These are phyloP conservation scores for Drosophila truncata DNA, from an alignment of 1,140 invertebrate genomes.

Conservation along the genomic window DNA sequence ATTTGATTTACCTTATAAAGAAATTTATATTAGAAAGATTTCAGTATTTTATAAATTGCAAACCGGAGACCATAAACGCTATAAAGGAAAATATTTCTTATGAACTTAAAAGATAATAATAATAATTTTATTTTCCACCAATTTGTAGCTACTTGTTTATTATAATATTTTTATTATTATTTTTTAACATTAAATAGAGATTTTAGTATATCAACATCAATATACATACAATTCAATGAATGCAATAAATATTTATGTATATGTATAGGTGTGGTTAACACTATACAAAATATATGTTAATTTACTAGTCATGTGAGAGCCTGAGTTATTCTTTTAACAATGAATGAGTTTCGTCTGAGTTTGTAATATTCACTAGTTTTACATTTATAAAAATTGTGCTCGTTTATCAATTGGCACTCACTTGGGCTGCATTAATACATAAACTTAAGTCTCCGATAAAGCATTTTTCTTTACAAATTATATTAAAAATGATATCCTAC, in stretches of 20 bases:
- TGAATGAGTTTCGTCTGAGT: constrained; percentile 36
- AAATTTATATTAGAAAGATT: no score
- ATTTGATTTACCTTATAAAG: no score
- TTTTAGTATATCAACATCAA: constrained; percentile 41
- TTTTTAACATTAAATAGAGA: constrained; percentile 36
- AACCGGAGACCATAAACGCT: background rate
- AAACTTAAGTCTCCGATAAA: constrained; percentile 20
- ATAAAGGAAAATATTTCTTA: background rate
- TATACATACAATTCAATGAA: constrained; percentile 35
- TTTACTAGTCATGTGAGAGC: constrained; percentile 44
- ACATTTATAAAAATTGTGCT: constrained; percentile 37
- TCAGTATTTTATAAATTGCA: background rate
- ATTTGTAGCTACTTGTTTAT: background rate
- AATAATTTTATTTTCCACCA: background rate
- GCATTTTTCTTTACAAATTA: background rate
- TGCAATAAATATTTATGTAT: constrained; percentile 42
- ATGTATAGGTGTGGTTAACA: constrained; percentile 19
- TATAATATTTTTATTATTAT: constrained; percentile 6
- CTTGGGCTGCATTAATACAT: constrained; percentile 17
- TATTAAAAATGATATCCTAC: constrained; percentile 2
- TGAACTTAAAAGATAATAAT: background rate
- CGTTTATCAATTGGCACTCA: constrained; percentile 49
- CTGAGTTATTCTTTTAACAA: constrained; percentile 44
- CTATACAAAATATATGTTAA: constrained; percentile 53
- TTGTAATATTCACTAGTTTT: constrained; percentile 1